Conservation (phyloP, 2,113 vertebrate genomes). For the Hydropotes inermis region DNA sequence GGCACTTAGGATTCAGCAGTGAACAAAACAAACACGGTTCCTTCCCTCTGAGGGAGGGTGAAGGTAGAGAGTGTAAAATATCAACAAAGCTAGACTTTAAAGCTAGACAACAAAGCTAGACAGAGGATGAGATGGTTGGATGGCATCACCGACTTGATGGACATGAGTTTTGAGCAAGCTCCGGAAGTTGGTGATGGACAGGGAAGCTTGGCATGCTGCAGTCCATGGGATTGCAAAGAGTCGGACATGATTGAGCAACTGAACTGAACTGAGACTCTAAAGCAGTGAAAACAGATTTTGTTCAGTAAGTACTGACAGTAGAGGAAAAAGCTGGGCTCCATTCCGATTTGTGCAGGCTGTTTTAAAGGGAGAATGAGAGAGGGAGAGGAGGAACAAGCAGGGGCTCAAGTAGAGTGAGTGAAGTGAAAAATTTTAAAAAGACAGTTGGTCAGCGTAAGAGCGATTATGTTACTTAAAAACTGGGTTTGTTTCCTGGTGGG, state of each 20-base stretch:
- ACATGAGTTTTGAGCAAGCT: not conserved
- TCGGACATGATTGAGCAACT: not conserved
- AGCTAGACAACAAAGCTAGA: not conserved
- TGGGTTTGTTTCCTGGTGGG: not conserved
- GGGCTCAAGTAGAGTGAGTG: not conserved
- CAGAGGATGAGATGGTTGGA: not conserved
- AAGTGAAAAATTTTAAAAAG: not conserved
- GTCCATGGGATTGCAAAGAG: not conserved
- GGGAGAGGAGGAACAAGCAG: not conserved
- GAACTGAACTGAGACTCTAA: not conserved
- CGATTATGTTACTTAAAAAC: not conserved
- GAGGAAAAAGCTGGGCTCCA: not conserved
- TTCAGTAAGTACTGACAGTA: not conserved
- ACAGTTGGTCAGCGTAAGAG: not conserved
- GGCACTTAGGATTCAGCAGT: not conserved
- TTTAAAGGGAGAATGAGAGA: not conserved
- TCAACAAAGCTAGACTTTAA: not conserved
- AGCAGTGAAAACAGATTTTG: not conserved
- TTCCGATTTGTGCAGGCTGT: not conserved
- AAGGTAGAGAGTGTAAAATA: not conserved
- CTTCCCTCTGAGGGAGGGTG: not conserved
- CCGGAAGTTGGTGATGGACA: not conserved
- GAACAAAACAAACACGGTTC: not conserved
- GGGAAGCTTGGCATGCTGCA: not conserved
- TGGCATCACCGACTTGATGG: not conserved